Percentiles rank a stretch among this genome's conserved stretches.
These are phyloP conservation scores for Chiloscyllium punctatum DNA, from an alignment of 2,797 vertebrate species.

Conservation along the genomic window DNA sequence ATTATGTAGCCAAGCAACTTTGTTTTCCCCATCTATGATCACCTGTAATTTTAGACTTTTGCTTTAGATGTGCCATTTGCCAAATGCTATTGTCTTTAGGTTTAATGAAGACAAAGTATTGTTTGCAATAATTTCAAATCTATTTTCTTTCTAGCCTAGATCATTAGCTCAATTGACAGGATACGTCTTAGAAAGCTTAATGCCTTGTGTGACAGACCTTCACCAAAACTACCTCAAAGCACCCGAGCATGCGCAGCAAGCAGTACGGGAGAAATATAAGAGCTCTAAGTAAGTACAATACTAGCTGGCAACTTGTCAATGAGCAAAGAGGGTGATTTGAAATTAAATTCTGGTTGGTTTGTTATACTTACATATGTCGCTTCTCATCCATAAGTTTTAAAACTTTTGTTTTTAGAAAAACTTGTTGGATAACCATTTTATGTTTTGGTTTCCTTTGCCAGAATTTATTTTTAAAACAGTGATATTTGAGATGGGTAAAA, in stretches of 20 bases:
- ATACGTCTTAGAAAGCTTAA: conserved; percentile 76
- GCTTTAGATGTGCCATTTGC: background rate
- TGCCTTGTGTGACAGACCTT: conserved; percentile 81
- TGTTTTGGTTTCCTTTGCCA: background rate
- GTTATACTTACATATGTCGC: background rate
- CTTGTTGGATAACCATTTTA: too few relatives aligned
- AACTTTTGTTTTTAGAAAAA: too few relatives aligned
- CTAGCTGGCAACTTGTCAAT: background rate
- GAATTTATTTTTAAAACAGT: background rate
- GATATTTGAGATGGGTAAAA: background rate
- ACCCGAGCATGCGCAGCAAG: conserved; percentile 84
- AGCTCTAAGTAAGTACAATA: conserved; percentile 69
- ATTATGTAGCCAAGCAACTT: too few relatives aligned
- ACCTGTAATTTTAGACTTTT: too few relatives aligned
- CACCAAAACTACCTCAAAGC: conserved; percentile 76
- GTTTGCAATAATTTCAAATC: background rate
- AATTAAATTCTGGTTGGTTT: background rate
- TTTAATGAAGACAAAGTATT: background rate
- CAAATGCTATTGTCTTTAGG: background rate
- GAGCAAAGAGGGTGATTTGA: background rate
- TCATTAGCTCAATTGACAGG: conserved; percentile 67
- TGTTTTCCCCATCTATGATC: too few relatives aligned
- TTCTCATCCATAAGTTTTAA: background rate
- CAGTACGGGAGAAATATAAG: conserved; percentile 92
- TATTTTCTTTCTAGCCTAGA: conserved; percentile 59